Percentiles rank a stretch among this genome's conserved stretches.
These are phyloP conservation scores for Helarctos malayanus DNA, from an alignment of 2,797 vertebrate genomes.

Conservation along the genomic window DNA sequence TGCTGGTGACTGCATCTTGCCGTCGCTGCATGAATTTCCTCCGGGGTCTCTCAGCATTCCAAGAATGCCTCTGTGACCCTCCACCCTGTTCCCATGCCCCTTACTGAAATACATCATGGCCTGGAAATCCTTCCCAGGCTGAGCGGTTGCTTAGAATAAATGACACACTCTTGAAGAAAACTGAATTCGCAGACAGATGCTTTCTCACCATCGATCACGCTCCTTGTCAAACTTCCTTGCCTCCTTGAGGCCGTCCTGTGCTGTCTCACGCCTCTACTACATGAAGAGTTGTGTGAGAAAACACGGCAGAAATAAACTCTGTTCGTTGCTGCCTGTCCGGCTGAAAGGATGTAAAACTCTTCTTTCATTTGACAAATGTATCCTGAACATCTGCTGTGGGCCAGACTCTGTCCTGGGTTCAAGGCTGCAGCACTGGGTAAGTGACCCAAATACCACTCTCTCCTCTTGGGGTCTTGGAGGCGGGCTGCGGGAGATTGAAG, in stretches of 20 bases:
- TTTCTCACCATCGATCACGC: conserved; percentile 10
- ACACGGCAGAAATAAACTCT: background rate
- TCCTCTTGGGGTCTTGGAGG: background rate
- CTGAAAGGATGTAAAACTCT: background rate
- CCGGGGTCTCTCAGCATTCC: background rate
- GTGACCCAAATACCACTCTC: background rate
- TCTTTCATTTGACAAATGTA: background rate
- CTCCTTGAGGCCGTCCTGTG: background rate
- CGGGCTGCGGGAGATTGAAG: background rate
- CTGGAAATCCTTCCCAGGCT: background rate
- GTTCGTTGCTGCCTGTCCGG: background rate
- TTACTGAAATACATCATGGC: background rate
- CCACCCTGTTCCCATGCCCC: conserved; percentile 49
- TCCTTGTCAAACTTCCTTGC: background rate
- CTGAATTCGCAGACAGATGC: background rate
- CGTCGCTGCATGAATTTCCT: background rate
- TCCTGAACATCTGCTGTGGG: background rate
- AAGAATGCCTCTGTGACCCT: background rate
- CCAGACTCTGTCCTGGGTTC: background rate
- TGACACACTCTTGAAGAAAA: conserved; percentile 43
- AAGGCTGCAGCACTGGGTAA: background rate
- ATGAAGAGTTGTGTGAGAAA: background rate
- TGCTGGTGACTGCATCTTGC: background rate
- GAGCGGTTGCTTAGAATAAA: conserved; percentile 34
- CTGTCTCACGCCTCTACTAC: background rate